A percentile compares a stretch with the other conserved stretches of the same genome.
phyloP scores from a whole-genome alignment of 2,888 invertebrate species.

The Stegana nigrithorax region DNA sequence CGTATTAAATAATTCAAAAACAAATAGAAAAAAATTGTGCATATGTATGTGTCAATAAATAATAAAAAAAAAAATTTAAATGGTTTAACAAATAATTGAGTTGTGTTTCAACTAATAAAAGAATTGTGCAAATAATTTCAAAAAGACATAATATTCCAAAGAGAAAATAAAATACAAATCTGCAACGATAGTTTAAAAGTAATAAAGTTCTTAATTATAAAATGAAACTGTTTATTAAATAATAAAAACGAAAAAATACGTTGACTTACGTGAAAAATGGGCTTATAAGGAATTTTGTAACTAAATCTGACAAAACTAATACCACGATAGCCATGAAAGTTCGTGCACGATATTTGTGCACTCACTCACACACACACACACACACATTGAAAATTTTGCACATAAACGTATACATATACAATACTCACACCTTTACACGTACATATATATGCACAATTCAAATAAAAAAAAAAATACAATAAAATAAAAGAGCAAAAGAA shows the following conservation, averaged over 20 bases:
- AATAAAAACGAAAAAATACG: constrained; percentile 27
- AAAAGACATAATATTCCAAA: too few species aligned
- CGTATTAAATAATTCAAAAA: not conserved
- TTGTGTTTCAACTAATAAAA: constrained; percentile 22
- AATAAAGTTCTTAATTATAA: constrained; percentile 14
- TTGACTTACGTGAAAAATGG: constrained; percentile 38
- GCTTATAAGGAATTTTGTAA: constrained; percentile 69
- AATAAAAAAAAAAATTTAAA: constrained; percentile 8
- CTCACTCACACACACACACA: not conserved
- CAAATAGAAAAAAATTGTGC: constrained; percentile 5
- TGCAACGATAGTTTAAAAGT: too few species aligned
- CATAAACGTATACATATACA: constrained; percentile 37
- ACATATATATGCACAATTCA: constrained; percentile 15
- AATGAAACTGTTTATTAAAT: constrained; percentile 14
- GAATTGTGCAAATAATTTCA: constrained; percentile 28
- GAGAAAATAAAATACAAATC: constrained; percentile 9
- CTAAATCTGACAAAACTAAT: constrained; percentile 55
- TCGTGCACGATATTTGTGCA: constrained; percentile 1
- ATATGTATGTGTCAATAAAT: not conserved
- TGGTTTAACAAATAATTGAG: too few species aligned
- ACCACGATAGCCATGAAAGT: constrained; percentile 15
- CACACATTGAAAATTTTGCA: constrained; percentile 28
- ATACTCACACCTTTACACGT: constrained; percentile 37
- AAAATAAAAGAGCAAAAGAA: not conserved
- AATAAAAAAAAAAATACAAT: not conserved